phyloP scores from a whole-genome alignment of 2,888 invertebrate species.

The Nomada ferruginata region DNA sequence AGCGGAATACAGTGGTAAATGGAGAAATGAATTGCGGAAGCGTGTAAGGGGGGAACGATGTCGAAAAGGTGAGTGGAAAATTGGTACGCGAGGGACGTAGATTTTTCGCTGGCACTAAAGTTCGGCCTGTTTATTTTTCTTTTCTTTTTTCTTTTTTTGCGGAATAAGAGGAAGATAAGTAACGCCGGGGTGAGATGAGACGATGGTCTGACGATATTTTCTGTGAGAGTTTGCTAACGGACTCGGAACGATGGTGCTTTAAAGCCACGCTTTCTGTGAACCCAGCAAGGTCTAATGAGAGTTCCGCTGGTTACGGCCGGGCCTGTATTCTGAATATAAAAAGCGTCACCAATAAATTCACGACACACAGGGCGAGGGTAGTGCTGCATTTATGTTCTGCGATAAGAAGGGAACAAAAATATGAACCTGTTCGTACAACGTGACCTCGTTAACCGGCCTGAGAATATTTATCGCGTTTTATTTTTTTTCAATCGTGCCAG shows the following conservation, averaged over 20 bases:
- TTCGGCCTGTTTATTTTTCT: no score
- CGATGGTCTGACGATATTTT: background rate
- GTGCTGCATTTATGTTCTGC: background rate
- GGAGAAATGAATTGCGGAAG: constrained; percentile 5
- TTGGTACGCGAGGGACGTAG: background rate
- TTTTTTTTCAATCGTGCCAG: constrained; percentile 30
- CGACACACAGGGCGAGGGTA: background rate
- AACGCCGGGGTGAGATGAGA: background rate
- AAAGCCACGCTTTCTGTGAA: no score
- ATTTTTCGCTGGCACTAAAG: background rate
- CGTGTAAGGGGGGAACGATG: background rate
- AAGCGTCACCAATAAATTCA: constrained; percentile 35
- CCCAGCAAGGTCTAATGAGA: constrained; percentile 23
- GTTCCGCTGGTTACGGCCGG: background rate
- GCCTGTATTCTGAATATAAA: background rate
- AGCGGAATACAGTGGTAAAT: constrained; percentile 12
- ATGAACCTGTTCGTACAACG: constrained; percentile 5
- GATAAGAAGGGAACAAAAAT: background rate
- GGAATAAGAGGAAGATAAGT: no score
- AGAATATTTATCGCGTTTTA: constrained; percentile 18
- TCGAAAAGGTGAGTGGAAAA: background rate
- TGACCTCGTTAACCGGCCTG: constrained; percentile 47
- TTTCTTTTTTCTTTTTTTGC: no score
- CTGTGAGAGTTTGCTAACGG: background rate
- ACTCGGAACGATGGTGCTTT: background rate